These are phyloP conservation scores for Caenorhabditis doughertyi DNA, from an alignment of 2,888 invertebrate species.

Conservation along the genomic window DNA sequence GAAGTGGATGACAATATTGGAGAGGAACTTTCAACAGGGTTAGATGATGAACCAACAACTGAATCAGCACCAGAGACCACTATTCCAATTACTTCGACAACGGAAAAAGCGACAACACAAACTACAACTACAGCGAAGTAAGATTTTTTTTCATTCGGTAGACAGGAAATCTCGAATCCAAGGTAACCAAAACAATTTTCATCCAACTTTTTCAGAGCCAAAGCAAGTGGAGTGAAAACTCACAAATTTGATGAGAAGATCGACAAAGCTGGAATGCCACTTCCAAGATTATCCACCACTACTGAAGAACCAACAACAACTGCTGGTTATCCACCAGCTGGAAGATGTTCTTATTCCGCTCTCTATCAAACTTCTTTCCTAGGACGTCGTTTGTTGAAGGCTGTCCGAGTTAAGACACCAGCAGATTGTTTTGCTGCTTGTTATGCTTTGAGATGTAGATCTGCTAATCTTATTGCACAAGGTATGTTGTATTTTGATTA, in stretches of 20 bases:
- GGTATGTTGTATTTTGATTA: slow-evolving; percentile 40
- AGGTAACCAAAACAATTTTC: no score
- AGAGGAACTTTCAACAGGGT: slow-evolving; percentile 41
- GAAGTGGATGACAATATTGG: slow-evolving; percentile 62
- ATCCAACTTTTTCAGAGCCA: slow-evolving; percentile 29
- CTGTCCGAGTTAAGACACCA: slow-evolving; percentile 69
- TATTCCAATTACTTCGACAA: slow-evolving; percentile 12
- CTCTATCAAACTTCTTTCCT: slow-evolving; percentile 81
- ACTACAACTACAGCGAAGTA: slow-evolving; percentile 43
- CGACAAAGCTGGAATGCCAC: slow-evolving; percentile 63
- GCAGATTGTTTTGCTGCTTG: slow-evolving; percentile 81
- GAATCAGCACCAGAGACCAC: slow-evolving; percentile 32
- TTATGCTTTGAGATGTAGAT: slow-evolving; percentile 78
- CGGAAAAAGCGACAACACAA: slow-evolving; percentile 19
- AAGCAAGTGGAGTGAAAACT: slow-evolving; percentile 68
- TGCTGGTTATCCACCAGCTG: slow-evolving; percentile 76
- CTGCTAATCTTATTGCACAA: slow-evolving; percentile 80
- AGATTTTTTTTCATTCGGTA: neutral
- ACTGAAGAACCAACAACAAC: slow-evolving; percentile 66
- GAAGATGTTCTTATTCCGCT: slow-evolving; percentile 80
- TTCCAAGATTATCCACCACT: slow-evolving; percentile 63
- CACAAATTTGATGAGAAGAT: slow-evolving; percentile 70
- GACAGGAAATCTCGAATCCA: no score
- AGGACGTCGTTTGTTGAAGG: slow-evolving; percentile 68
- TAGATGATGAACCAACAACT: slow-evolving; percentile 47